Evolutionary conservation across 2,797 vertebrate genomes (phyloP).

Genomic region (Eospalax fontanierii): DNA sequence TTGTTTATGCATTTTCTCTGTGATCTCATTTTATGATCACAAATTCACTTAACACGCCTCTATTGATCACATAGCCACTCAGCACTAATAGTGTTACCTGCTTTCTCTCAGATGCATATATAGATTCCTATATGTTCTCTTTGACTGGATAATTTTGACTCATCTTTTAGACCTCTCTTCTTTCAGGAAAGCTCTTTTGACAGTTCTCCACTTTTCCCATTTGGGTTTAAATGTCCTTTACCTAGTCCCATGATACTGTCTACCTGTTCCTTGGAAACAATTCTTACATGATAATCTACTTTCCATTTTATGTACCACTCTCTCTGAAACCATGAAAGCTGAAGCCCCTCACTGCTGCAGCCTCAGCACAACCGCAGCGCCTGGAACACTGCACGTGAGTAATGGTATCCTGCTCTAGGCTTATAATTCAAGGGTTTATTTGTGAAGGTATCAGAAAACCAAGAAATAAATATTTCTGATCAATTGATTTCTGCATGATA

Average conservation of each 20-base stretch:
- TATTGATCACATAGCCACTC: background rate
- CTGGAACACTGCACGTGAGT: background rate
- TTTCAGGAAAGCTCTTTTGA: background rate
- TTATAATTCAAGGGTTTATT: background rate
- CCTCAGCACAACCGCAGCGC: too few species aligned
- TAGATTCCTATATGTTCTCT: background rate
- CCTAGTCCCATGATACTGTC: background rate
- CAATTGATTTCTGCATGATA: background rate
- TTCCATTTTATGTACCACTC: background rate
- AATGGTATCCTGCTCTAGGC: background rate
- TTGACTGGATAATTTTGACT: background rate
- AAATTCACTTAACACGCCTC: background rate
- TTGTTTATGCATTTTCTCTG: background rate
- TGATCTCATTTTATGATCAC: background rate
- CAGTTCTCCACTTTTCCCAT: background rate
- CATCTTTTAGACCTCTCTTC: background rate
- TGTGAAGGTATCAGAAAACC: background rate
- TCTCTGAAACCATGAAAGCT: background rate
- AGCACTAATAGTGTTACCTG: background rate
- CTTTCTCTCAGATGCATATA: background rate
- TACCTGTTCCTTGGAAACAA: background rate
- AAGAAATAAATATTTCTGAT: slow-evolving; percentile 18
- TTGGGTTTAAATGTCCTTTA: background rate
- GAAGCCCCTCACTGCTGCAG: background rate
- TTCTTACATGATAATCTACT: background rate